Evolutionary conservation across 2,797 vertebrate genomes (phyloP).

Genomic region (Podargus strigoides): DNA sequence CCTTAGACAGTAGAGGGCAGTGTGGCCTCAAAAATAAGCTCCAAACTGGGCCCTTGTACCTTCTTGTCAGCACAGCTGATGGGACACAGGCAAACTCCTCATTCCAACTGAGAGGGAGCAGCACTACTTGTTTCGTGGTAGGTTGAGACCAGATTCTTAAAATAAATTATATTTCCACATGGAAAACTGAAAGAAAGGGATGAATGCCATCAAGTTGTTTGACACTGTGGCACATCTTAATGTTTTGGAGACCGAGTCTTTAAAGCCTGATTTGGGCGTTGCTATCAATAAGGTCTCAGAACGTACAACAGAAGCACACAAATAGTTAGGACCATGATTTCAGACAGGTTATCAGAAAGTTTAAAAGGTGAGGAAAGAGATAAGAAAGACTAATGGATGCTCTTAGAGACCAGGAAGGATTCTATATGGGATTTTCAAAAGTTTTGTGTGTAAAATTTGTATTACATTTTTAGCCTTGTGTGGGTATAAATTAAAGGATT

Average conservation of each 20-base stretch:
- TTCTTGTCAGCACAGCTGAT: background rate
- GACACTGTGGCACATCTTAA: background rate
- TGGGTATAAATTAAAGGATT: background rate
- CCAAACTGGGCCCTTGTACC: fast-evolving
- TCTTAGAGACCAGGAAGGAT: background rate
- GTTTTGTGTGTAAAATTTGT: background rate
- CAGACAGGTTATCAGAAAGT: background rate
- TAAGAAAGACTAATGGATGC: background rate
- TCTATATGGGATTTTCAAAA: background rate
- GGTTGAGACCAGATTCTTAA: background rate
- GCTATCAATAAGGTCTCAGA: background rate
- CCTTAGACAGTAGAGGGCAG: conserved; percentile 34
- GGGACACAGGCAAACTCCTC: background rate
- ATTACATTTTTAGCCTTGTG: background rate
- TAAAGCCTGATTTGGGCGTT: background rate
- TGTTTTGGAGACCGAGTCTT: background rate
- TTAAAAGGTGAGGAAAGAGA: background rate
- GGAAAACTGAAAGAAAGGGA: background rate
- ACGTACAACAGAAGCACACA: background rate
- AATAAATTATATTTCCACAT: background rate
- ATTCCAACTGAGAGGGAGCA: background rate
- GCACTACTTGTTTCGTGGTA: background rate
- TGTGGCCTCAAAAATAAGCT: conserved; percentile 23
- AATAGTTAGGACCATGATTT: background rate
- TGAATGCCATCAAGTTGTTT: background rate